phyloP scores from a whole-genome alignment of 2,888 invertebrate genomes.

The Sturmia bella region DNA sequence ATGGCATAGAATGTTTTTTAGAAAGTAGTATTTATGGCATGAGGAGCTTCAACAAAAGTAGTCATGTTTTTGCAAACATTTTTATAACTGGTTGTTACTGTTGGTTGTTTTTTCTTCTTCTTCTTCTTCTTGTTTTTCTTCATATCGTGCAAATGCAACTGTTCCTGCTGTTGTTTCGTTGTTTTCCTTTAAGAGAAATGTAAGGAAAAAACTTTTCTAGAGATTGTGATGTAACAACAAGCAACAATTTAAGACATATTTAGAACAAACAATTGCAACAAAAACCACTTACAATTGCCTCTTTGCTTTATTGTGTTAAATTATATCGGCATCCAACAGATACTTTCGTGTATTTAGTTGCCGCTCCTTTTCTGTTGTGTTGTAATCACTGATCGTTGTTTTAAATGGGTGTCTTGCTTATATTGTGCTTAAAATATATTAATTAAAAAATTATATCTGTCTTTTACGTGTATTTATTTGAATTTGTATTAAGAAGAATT shows the following conservation, averaged over 20 bases:
- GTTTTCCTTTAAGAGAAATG: slow-evolving; percentile 14
- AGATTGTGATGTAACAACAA: slow-evolving; percentile 61
- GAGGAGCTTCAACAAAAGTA: slow-evolving; percentile 42
- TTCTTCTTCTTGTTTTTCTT: slow-evolving; percentile 32
- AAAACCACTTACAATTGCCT: slow-evolving; percentile 43
- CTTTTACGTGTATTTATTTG: neutral
- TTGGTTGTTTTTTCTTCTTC: slow-evolving; percentile 9
- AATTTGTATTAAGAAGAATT: neutral
- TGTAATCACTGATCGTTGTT: slow-evolving; percentile 60
- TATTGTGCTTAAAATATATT: slow-evolving; percentile 39
- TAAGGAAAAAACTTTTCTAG: neutral
- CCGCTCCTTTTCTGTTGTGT: slow-evolving; percentile 57
- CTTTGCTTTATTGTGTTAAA: slow-evolving; percentile 47
- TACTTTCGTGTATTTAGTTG: slow-evolving; percentile 13
- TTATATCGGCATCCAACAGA: slow-evolving; percentile 37
- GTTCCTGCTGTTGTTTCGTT: slow-evolving; percentile 30
- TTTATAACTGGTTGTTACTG: slow-evolving; percentile 48
- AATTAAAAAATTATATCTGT: slow-evolving; percentile 43
- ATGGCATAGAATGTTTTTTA: slow-evolving; percentile 46
- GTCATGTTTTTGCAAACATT: slow-evolving; percentile 38
- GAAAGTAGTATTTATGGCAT: slow-evolving; percentile 61
- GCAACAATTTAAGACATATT: slow-evolving; percentile 66
- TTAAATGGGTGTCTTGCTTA: slow-evolving; percentile 50
- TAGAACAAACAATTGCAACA: slow-evolving; percentile 63
- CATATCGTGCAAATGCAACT: slow-evolving; percentile 46